Conservation (phyloP, 2,113 vertebrate species). For the Emydocephalus ijimae region DNA sequence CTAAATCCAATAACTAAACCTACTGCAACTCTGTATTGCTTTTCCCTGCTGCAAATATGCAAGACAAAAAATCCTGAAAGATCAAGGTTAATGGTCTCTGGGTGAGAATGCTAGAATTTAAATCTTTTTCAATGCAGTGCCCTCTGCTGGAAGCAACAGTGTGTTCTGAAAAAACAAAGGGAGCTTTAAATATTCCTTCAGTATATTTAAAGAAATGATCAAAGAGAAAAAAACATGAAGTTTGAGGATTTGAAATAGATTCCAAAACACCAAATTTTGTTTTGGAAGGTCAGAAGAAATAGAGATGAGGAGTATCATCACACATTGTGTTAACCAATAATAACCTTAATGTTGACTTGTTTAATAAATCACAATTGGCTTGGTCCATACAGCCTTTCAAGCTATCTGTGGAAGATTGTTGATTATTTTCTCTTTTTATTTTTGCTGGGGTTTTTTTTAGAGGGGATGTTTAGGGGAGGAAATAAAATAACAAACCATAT, state of each 20-base stretch:
- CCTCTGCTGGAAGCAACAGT: constrained; percentile 52
- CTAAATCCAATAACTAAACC: neutral
- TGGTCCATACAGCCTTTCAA: neutral
- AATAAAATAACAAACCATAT: neutral
- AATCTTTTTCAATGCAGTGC: constrained; percentile 42
- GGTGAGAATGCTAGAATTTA: neutral
- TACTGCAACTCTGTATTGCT: neutral
- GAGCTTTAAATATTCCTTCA: neutral
- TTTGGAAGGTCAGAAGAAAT: neutral
- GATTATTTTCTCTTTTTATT: neutral
- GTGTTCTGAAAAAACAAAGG: neutral
- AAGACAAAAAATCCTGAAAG: too few relatives aligned
- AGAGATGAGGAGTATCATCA: neutral
- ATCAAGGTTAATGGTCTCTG: too few relatives aligned
- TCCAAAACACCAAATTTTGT: neutral
- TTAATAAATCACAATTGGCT: neutral
- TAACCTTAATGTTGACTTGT: neutral
- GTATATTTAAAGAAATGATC: neutral
- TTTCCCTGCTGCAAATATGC: neutral
- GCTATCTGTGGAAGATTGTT: neutral
- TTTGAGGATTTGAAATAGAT: neutral
- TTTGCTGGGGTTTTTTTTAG: neutral
- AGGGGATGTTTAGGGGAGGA: neutral
- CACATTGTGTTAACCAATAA: neutral
- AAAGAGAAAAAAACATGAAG: neutral